A percentile compares a stretch with the other conserved stretches of the same genome.
Evolutionary conservation across 2,797 vertebrate species (phyloP).

Genomic region (Lithobates sylvaticus): DNA sequence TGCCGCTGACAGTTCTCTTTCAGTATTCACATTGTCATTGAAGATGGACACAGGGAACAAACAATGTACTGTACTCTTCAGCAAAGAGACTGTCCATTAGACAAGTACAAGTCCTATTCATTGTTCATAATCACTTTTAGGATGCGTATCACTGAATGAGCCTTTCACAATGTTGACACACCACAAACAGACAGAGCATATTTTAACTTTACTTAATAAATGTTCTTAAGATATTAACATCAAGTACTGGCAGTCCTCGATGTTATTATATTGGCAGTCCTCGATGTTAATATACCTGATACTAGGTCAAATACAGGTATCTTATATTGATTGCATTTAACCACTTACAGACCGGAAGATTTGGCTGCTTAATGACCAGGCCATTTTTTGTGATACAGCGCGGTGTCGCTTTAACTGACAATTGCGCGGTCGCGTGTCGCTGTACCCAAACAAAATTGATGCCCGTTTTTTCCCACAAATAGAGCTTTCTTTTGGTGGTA

Average conservation of each 20-base stretch:
- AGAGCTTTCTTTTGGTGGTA: too few relatives aligned
- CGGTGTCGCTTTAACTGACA: too few relatives aligned
- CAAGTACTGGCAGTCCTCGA: slow-evolving; percentile 25
- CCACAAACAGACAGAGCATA: slow-evolving; percentile 50
- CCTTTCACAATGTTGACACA: slow-evolving; percentile 56
- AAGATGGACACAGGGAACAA: not conserved
- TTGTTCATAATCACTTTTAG: slow-evolving; percentile 40
- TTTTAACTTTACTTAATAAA: slow-evolving; percentile 53
- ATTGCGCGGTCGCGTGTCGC: too few relatives aligned
- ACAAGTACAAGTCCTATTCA: not conserved
- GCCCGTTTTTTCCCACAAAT: too few relatives aligned
- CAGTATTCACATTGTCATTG: not conserved
- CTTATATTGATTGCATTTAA: too few relatives aligned
- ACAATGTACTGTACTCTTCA: not conserved
- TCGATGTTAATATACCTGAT: too few relatives aligned
- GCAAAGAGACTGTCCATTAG: slow-evolving; percentile 27
- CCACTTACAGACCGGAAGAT: too few relatives aligned
- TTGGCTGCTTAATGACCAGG: too few relatives aligned
- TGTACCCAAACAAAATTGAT: too few relatives aligned
- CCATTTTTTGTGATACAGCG: too few relatives aligned
- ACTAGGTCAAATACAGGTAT: too few relatives aligned
- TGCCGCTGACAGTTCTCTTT: not conserved
- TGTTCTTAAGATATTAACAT: slow-evolving; percentile 57
- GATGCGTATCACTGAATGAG: slow-evolving; percentile 46
- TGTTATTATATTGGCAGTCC: too few relatives aligned